Conservation (phyloP, 2,797 vertebrate genomes). For the Nyctibius grandis region DNA sequence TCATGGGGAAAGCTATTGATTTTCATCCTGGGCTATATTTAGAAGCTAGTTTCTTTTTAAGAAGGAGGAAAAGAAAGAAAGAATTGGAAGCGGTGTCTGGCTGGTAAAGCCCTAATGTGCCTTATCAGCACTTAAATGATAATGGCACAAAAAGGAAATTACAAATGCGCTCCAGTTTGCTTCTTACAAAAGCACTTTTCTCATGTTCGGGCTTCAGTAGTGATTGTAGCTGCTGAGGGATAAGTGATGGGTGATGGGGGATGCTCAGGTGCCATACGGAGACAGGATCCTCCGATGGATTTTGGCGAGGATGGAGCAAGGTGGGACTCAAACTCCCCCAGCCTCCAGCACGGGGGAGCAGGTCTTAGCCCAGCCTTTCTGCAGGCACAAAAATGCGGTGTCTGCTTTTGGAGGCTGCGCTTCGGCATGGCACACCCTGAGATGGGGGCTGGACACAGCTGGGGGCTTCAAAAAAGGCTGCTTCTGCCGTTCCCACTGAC, state of each 20-base stretch:
- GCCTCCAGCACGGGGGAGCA: neutral
- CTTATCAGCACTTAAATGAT: neutral
- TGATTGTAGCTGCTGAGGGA: neutral
- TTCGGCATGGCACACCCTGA: rapidly evolving
- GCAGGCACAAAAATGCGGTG: rapidly evolving
- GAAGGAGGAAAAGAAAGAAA: neutral
- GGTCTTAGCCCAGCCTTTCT: neutral
- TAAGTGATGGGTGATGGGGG: rapidly evolving
- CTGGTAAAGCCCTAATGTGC: neutral
- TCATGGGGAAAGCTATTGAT: neutral
- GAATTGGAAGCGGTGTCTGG: neutral
- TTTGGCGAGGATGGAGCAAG: rapidly evolving
- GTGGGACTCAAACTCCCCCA: neutral
- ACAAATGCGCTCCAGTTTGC: neutral
- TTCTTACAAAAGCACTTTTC: neutral
- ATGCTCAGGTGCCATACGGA: rapidly evolving
- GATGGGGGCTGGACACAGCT: neutral
- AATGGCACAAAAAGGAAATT: neutral
- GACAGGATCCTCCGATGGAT: rapidly evolving
- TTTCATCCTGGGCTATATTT: neutral
- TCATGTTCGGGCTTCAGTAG: neutral
- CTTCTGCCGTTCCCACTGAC: neutral
- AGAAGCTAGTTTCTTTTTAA: neutral
- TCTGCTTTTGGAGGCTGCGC: neutral
- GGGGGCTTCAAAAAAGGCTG: neutral